Evolutionary conservation across 1,140 invertebrate species (phyloP), one percentile per base, ranked within the genome.

Genomic region (Caenorhabditis latens): DNA sequence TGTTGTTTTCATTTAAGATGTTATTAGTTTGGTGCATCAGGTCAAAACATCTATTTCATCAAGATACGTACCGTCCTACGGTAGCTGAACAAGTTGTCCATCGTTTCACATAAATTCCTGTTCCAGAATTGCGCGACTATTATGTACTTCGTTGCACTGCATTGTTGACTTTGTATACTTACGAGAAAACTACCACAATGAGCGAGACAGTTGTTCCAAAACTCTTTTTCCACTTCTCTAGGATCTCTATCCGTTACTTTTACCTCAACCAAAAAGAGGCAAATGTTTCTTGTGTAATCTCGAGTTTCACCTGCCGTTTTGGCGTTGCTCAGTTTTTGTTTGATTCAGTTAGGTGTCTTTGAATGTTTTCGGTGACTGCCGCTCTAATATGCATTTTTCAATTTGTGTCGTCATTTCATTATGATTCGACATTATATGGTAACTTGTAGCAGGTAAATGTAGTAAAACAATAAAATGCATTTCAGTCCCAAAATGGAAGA

Each of bases 261-360:
- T 1, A 32, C 9, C 7, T 0, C 61, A 24, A 11, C 24, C 4
- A 32, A 63, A 63, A 63, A 63, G 57, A 32, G 61, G 40, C 61
- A 32, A 21, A 63, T 63, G 24, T 63, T 63, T 13, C 24, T 9
- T 63, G 24, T 63, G 40, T 32, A 40, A 24, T 63, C 61, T 63
- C 61, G 21, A 63, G 61, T 63, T 63, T 63, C 61, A 63, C 61
- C 61, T 63, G 61, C 61, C 61, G 9, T 63, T 58, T 63, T 63
- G 61, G 32, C 61, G 7, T 63, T 32, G 61, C 14, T 19, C 19
- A 19, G 1, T 14, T 19, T 58, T 58, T 58, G 55, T 58, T 58
- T 58, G 55, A 63, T 63, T 63, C n/a, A 40, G 24, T 40, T 7
- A 63, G 24, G 14, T 58, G 14, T n/a, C 19, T 58, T 58, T 63